These are phyloP conservation scores for Cepaea hortensis DNA, from an alignment of 2,888 invertebrate species.

Conservation along the genomic window DNA sequence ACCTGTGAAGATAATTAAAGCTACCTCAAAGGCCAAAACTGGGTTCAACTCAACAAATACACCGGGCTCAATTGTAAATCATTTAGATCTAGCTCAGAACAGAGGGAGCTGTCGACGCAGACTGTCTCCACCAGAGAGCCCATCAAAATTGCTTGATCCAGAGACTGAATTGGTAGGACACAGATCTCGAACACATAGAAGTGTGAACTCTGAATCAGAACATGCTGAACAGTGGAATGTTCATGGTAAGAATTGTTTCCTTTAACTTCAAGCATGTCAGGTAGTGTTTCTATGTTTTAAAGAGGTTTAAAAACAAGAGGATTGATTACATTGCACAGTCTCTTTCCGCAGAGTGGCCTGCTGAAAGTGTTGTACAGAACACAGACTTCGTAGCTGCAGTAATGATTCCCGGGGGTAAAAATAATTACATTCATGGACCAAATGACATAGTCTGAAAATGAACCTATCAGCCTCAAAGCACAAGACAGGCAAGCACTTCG, in stretches of 20 bases:
- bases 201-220: constrained; percentile 29
- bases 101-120: constrained; percentile 41
- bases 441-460: too few relatives aligned
- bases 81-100: constrained; percentile 9
- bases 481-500: too few relatives aligned
- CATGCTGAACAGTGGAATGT: constrained; percentile 33
- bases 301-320: too few relatives aligned
- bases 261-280: too few relatives aligned
- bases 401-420: too few relatives aligned
- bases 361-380: too few relatives aligned
- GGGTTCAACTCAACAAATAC: constrained; percentile 7
- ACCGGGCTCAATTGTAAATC: background rate
- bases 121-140: constrained; percentile 46
- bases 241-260: background rate
- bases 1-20: constrained; percentile 64
- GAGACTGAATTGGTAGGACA: background rate
- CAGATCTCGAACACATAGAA: constrained; percentile 17
- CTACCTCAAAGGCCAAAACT: constrained; percentile 45
- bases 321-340: too few relatives aligned
- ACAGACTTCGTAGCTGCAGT: too few relatives aligned
- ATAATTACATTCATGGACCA: too few relatives aligned
- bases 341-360: too few relatives aligned
- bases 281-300: too few relatives aligned
- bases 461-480: too few relatives aligned
- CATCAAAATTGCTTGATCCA: constrained; percentile 23